Conservation (phyloP, 2,797 vertebrate genomes). For the Myoxocephalus aenaeus region DNA sequence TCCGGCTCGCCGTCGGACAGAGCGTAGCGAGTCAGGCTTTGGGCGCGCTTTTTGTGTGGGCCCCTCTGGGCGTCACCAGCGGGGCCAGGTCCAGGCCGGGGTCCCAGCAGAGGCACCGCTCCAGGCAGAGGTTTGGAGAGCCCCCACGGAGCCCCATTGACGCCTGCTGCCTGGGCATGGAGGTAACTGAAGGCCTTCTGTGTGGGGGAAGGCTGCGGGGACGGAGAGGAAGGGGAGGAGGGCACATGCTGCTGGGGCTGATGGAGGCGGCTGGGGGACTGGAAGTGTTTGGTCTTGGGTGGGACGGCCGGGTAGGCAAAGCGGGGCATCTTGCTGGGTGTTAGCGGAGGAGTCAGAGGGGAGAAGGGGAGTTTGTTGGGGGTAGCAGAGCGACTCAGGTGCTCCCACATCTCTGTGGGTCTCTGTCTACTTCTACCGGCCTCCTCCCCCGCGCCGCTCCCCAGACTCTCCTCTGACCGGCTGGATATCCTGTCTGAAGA, state of each 20-base stretch:
- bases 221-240: slow-evolving; percentile 51
- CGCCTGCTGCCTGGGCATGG: slow-evolving; percentile 64
- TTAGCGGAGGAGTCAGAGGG: slow-evolving; percentile 81
- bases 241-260: slow-evolving; percentile 56
- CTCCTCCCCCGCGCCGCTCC: slow-evolving; percentile 78
- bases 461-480: slow-evolving; percentile 84
- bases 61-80: slow-evolving; percentile 41
- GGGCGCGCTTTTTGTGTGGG: slow-evolving; percentile 88
- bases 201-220: slow-evolving; percentile 61
- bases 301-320: slow-evolving; percentile 86
- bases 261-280: slow-evolving; percentile 48
- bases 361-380: slow-evolving; percentile 57
- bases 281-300: slow-evolving; percentile 72
- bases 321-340: slow-evolving; percentile 83
- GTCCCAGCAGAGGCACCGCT: slow-evolving; percentile 57
- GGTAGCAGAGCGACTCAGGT: slow-evolving; percentile 68
- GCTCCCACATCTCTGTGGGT: slow-evolving; percentile 65
- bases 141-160: slow-evolving; percentile 14
- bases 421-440: slow-evolving; percentile 42
- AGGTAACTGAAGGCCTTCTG: slow-evolving; percentile 84
- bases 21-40: slow-evolving; percentile 91
- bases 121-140: slow-evolving; percentile 56
- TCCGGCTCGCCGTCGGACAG: slow-evolving; percentile 89
- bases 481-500: slow-evolving; percentile 70
- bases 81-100: slow-evolving; percentile 30